Percentiles rank a stretch among this genome's conserved stretches.
Evolutionary conservation across 2,113 vertebrate genomes (phyloP).

Genomic region (Odocoileus virginianus): DNA sequence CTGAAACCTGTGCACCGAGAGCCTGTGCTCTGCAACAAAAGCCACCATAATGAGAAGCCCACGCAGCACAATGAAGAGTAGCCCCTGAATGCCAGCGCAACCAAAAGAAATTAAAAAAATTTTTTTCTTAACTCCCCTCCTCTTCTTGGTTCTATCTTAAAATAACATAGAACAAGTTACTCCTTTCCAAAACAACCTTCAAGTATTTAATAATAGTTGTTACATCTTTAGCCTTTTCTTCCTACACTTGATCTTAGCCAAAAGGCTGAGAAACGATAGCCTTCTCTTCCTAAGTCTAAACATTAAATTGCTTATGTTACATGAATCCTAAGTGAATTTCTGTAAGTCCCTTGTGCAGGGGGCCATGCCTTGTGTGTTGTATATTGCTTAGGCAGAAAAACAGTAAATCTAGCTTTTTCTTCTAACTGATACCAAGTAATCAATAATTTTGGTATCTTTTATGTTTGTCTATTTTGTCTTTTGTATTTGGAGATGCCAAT

Average conservation of each 20-base stretch:
- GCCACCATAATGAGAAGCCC: neutral
- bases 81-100: neutral
- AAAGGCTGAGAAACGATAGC: neutral
- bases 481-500: neutral
- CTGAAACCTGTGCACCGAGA: neutral
- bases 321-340: neutral
- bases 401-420: neutral
- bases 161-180: neutral
- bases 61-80: neutral
- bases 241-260: neutral
- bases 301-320: neutral
- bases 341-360: neutral
- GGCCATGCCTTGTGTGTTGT: neutral
- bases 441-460: neutral
- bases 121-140: neutral
- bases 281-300: conserved; percentile 1
- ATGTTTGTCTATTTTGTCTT: neutral
- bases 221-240: neutral
- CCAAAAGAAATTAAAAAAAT: neutral
- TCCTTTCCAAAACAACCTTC: neutral
- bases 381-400: neutral
- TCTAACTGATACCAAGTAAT: neutral
- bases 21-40: neutral
- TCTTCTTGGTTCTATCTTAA: conserved; percentile 29
- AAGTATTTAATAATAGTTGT: conserved; percentile 42